Evolutionary conservation across 2,888 invertebrate species (phyloP).

Genomic region (Molorchus minor): DNA sequence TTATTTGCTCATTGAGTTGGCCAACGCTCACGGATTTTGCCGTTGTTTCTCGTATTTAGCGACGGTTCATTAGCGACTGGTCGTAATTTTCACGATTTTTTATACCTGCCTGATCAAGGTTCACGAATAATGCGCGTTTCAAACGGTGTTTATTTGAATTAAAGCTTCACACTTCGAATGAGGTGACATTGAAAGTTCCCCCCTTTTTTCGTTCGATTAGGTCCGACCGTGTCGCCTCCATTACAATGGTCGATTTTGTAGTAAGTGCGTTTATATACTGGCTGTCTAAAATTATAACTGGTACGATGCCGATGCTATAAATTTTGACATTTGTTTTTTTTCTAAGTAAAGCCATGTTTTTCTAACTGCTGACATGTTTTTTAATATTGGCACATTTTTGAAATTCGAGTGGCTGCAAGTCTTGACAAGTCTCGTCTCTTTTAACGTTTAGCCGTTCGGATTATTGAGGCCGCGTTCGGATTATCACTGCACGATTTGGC

Average conservation of each 20-base stretch:
- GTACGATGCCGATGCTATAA: no score
- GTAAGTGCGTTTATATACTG: not conserved
- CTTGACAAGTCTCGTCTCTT: no score
- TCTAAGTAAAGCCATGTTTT: no score
- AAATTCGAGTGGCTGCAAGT: no score
- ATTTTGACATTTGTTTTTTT: no score
- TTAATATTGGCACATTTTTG: no score
- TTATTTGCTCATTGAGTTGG: constrained; percentile 42
- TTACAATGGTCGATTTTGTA: not conserved
- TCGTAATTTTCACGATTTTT: constrained; percentile 31
- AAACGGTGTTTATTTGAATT: constrained; percentile 1
- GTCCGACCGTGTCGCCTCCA: not conserved
- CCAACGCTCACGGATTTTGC: constrained; percentile 20
- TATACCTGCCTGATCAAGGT: constrained; percentile 41
- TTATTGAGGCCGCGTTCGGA: no score
- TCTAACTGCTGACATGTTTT: no score
- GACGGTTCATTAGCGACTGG: constrained; percentile 10
- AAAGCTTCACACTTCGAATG: constrained; percentile 16
- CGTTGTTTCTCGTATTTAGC: constrained; percentile 1
- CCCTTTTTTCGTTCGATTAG: not conserved
- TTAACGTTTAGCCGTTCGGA: no score
- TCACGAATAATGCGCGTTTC: constrained; percentile 7
- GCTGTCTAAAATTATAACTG: no score
- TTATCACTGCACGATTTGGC: no score
- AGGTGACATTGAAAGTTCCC: constrained; percentile 18